Evolutionary conservation across 2,113 vertebrate genomes (phyloP), one percentile per base, ranked within the genome.

Genomic region (Panthera uncia): DNA sequence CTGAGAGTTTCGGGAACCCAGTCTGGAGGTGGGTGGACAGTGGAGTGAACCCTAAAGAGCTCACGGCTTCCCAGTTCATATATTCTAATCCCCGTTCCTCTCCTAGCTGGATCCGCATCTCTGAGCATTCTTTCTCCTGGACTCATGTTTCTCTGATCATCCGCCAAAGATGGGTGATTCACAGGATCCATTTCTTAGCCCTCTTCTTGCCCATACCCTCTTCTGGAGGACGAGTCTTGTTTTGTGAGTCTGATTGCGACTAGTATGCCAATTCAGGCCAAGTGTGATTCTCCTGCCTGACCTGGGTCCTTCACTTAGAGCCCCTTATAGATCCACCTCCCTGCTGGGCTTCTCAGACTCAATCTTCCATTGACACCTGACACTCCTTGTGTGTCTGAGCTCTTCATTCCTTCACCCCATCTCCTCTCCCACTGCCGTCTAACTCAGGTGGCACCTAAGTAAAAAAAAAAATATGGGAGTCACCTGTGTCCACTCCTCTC

Each of bases 301-400:
- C 2, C 23, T 41, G 23, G 5, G 73, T 79, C 13, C 18, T 63
- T 63, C 23, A 63, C 74, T 25, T 78, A 19, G 55, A 81, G 14
- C 11, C 19, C 1, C 38, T 15, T 15, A 5, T n/a, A 29, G 7
- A 5, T 2, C 0, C 5, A 12, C 19, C 6, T 61, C 45, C 41
- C 33, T 21, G 2, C 5, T 29, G 36, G 66, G 23, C 33, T 71
- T n/a, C 55, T 73, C 23, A 23, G 13, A 52, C 36, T 33, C 41
- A 90, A 27, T 8, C 27, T 31, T 18, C 38, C 45, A 9, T 6
- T 1, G 36, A 12, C n/a, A n/a, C 23, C 27, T 48, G 71, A 23
- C 29, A 48, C 11, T 7, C 50, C 21, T 0, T 10, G 10, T 25
- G 18, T 23, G 19, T 1, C 15, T 3, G 13, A 0, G 68, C 31